Conservation (phyloP, 2,797 vertebrate genomes). For the Odontamblyopus lacepedii region DNA sequence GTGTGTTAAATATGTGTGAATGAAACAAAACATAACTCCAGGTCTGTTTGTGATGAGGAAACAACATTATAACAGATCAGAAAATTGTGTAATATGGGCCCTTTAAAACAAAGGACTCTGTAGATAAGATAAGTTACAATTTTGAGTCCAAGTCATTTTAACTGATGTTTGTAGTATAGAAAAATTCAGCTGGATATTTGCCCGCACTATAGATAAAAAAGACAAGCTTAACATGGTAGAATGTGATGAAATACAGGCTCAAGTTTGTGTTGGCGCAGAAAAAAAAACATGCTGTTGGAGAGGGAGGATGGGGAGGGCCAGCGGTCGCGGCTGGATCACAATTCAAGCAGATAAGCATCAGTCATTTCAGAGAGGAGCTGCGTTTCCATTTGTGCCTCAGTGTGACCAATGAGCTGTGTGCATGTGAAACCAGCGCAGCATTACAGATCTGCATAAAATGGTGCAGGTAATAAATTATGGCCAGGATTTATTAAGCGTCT, state of each 20-base stretch:
- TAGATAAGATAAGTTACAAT: too few species aligned
- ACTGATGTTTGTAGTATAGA: background rate
- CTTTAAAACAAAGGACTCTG: too few species aligned
- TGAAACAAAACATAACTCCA: too few species aligned
- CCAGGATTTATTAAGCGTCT: slow-evolving; percentile 1
- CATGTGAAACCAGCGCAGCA: slow-evolving; percentile 15
- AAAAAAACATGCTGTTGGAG: background rate
- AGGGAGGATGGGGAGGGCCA: slow-evolving; percentile 12
- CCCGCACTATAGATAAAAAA: background rate
- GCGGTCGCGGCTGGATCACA: slow-evolving; percentile 34
- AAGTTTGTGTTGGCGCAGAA: background rate
- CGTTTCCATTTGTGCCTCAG: slow-evolving; percentile 75
- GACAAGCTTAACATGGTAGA: background rate
- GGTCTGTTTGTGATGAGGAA: too few species aligned
- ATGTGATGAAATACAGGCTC: background rate
- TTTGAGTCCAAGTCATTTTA: background rate
- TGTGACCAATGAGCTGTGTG: slow-evolving; percentile 64
- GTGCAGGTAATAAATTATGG: slow-evolving; percentile 37
- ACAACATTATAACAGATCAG: too few species aligned
- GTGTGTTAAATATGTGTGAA: too few species aligned
- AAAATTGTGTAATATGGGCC: too few species aligned
- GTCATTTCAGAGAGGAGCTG: slow-evolving; percentile 75
- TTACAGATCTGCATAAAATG: slow-evolving; percentile 7
- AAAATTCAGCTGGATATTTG: background rate
- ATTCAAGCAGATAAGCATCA: slow-evolving; percentile 73